Evolutionary conservation across 2,113 vertebrate genomes (phyloP).

Genomic region (Empidonax traillii): DNA sequence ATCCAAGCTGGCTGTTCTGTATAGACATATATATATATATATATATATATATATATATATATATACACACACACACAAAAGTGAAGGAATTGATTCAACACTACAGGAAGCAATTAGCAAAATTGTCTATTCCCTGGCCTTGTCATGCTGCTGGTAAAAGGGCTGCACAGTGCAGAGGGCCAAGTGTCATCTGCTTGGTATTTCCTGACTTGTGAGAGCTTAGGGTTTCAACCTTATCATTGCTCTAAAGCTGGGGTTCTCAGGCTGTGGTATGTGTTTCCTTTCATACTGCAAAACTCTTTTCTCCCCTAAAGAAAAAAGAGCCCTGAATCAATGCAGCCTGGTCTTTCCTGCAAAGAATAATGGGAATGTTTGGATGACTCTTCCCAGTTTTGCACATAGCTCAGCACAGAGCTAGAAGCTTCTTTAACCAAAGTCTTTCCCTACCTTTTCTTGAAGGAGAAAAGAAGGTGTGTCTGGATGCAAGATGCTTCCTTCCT

Average conservation of each 20-base stretch:
- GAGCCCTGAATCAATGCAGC: neutral
- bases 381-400: neutral
- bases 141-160: neutral
- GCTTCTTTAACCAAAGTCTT: neutral
- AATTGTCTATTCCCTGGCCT: neutral
- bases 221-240: conserved; percentile 7
- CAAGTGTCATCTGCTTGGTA: conserved; percentile 33
- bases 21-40: neutral
- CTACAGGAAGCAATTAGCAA: neutral
- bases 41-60: fast-evolving
- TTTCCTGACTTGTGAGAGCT: conserved; percentile 40
- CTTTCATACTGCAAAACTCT: neutral
- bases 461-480: neutral
- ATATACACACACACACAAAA: neutral
- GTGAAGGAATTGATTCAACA: neutral
- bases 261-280: conserved; percentile 3
- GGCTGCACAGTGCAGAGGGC: neutral
- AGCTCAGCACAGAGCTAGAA: neutral
- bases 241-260: conserved; percentile 34
- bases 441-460: neutral
- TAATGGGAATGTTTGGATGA: neutral
- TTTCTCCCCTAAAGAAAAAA: neutral
- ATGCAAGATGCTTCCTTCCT: neutral
- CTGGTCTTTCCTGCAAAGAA: neutral
- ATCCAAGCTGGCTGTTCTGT: neutral